Evolutionary conservation across 1,140 invertebrate species (phyloP).

Genomic region (Drosophila murphyi): DNA sequence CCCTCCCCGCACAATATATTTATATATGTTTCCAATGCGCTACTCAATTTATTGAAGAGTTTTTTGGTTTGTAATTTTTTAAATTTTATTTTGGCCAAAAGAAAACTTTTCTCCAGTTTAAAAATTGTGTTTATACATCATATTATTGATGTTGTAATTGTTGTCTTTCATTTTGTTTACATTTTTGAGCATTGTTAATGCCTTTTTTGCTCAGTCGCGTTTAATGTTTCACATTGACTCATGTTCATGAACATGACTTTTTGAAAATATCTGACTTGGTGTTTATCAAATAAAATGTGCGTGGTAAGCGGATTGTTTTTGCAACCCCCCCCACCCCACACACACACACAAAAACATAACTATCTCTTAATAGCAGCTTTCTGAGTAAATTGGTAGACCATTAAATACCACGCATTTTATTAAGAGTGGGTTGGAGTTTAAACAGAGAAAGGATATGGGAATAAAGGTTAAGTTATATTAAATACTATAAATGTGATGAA

Average conservation of each 20-base stretch:
- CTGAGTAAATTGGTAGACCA: background rate
- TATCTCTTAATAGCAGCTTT: slow-evolving; percentile 1
- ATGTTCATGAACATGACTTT: slow-evolving; percentile 43
- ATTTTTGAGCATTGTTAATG: slow-evolving; percentile 9
- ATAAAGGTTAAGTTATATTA: background rate
- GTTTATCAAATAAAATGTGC: slow-evolving; percentile 31
- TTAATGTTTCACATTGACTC: slow-evolving; percentile 34
- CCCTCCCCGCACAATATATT: slow-evolving; percentile 15
- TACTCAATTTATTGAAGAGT: slow-evolving; percentile 16
- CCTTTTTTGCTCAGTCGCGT: slow-evolving; percentile 16
- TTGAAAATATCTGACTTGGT: slow-evolving; percentile 19
- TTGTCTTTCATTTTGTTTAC: slow-evolving; percentile 14
- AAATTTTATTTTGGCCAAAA: background rate
- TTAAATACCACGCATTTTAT: slow-evolving; percentile 3
- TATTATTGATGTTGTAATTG: slow-evolving; percentile 5
- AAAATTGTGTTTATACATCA: slow-evolving; percentile 5
- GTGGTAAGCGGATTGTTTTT: slow-evolving; percentile 29
- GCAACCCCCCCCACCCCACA: slow-evolving; percentile 7
- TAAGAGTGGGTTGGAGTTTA: background rate
- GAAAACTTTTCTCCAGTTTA: slow-evolving; percentile 25
- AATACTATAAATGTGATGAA: too few relatives aligned
- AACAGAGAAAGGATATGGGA: background rate
- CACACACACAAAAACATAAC: too few relatives aligned
- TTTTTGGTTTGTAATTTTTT: slow-evolving; percentile 22
- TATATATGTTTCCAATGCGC: slow-evolving; percentile 42